phyloP scores from a whole-genome alignment of 1,140 invertebrate species.

The Drosophila lowei region DNA sequence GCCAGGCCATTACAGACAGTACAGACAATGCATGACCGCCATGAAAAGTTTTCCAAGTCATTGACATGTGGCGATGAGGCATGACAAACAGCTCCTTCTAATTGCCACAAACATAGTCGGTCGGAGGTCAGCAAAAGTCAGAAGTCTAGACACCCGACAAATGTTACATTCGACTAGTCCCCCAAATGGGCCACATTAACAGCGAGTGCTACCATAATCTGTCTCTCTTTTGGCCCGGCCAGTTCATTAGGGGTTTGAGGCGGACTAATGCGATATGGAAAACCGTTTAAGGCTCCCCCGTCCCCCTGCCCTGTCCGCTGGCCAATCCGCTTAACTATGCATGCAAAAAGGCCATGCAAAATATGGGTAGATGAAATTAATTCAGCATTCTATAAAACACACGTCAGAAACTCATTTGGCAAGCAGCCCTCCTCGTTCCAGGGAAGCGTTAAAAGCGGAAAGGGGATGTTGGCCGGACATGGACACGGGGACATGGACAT shows the following conservation, averaged over 20 bases:
- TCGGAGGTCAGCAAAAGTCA: constrained; percentile 52
- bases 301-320: neutral
- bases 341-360: constrained; percentile 19
- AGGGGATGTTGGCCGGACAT: constrained; percentile 12
- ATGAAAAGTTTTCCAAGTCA: constrained; percentile 27
- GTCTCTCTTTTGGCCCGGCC: neutral
- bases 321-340: constrained; percentile 35
- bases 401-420: constrained; percentile 55
- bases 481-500: neutral
- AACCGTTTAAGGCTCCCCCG: constrained; percentile 21
- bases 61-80: constrained; percentile 33
- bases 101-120: constrained; percentile 25
- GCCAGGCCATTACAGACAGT: neutral
- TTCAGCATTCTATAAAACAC: constrained; percentile 40
- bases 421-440: constrained; percentile 25
- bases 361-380: constrained; percentile 49
- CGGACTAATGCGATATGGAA: constrained; percentile 20
- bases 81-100: constrained; percentile 28
- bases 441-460: constrained; percentile 49
- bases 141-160: constrained; percentile 64
- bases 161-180: constrained; percentile 14
- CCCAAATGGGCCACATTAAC: constrained; percentile 17
- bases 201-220: constrained; percentile 27
- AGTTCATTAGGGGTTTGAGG: constrained; percentile 6
- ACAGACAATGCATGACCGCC: constrained; percentile 20